Percentiles rank a stretch among this genome's conserved stretches.
Conservation (phyloP, 23 tunicate species). For the Styela clava region DNA sequence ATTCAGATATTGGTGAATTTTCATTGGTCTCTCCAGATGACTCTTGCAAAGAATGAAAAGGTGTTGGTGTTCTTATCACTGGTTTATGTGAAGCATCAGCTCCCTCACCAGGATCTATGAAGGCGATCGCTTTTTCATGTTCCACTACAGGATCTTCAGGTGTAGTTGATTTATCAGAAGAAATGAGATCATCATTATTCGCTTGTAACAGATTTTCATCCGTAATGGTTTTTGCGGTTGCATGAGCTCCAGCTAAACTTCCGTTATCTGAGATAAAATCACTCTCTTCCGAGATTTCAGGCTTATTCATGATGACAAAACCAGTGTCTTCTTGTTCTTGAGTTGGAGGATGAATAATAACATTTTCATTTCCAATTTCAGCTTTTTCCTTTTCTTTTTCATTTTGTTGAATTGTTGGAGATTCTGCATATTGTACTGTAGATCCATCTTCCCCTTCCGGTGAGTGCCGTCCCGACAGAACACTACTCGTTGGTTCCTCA, state of each 20-base stretch:
- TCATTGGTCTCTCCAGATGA: background rate
- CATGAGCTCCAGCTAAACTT: background rate
- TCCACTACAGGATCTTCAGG: background rate
- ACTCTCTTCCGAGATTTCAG: conserved; percentile 5
- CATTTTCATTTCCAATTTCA: background rate
- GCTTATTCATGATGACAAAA: conserved; percentile 7
- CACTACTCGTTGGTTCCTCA: background rate
- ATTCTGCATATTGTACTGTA: background rate
- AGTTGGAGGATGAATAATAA: background rate
- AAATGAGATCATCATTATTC: background rate
- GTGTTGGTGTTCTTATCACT: background rate
- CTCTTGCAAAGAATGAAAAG: conserved; percentile 2
- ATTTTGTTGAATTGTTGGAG: background rate
- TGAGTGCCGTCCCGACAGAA: conserved; percentile 40
- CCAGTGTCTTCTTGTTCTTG: background rate
- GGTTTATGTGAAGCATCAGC: background rate
- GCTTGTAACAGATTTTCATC: background rate
- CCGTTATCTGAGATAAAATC: conserved; percentile 10
- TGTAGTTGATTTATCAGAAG: conserved; percentile 17
- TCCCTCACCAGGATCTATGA: background rate
- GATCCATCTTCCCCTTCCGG: conserved; percentile 50
- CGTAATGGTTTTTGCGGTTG: background rate
- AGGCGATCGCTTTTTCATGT: background rate
- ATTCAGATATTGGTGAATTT: background rate
- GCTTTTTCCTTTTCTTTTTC: background rate